Percentiles rank a stretch among this genome's conserved stretches.
Evolutionary conservation across 2,797 vertebrate species (phyloP).

Genomic region (Sebastes trivittatus): DNA sequence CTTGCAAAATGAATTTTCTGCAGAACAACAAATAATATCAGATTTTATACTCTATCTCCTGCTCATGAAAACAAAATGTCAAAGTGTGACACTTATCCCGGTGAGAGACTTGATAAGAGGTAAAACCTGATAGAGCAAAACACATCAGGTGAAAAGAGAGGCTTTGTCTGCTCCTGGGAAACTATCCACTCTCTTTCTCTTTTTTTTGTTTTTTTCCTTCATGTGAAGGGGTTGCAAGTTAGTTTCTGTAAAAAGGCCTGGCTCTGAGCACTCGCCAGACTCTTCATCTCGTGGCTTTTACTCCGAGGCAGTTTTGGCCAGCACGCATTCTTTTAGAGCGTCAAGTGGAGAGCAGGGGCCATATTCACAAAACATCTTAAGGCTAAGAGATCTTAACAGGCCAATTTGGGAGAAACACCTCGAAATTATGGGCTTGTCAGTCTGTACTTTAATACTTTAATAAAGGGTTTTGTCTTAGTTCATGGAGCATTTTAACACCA

Average conservation of each 20-base stretch:
- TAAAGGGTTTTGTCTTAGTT: background rate
- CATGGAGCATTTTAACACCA: constrained; percentile 14
- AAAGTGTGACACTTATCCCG: constrained; percentile 49
- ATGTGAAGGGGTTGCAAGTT: background rate
- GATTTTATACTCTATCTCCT: constrained; percentile 28
- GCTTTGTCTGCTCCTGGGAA: constrained; percentile 20
- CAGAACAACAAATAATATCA: constrained; percentile 42
- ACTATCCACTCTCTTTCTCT: background rate
- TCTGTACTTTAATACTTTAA: background rate
- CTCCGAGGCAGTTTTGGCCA: constrained; percentile 9
- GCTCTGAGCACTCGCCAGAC: background rate
- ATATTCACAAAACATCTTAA: background rate
- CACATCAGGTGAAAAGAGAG: constrained; percentile 26
- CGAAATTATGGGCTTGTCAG: background rate
- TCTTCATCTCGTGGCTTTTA: constrained; percentile 24
- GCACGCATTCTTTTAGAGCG: constrained; percentile 9
- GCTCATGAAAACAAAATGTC: constrained; percentile 53
- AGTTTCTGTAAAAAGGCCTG: constrained; percentile 11
- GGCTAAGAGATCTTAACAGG: constrained; percentile 4
- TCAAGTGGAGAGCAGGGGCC: constrained; percentile 25
- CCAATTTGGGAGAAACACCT: constrained; percentile 1
- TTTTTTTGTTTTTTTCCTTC: background rate
- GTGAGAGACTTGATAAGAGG: constrained; percentile 36
- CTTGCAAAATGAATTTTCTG: constrained; percentile 41
- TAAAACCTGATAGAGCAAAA: constrained; percentile 49